A percentile compares a stretch with the other conserved stretches of the same genome.
Evolutionary conservation across 2,888 invertebrate genomes (phyloP).

Genomic region (Deilephila elpenor): DNA sequence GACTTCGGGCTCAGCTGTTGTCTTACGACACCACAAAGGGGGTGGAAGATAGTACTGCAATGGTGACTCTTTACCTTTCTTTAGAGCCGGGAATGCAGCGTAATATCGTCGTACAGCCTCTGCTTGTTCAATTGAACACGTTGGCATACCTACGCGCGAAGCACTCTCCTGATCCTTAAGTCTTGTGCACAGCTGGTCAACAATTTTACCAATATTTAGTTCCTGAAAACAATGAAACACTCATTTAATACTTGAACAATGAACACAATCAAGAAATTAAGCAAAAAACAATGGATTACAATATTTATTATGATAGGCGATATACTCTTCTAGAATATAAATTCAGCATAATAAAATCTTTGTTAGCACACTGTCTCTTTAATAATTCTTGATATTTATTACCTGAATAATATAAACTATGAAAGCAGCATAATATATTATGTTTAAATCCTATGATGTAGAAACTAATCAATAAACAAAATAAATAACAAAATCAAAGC

Average conservation of each 20-base stretch:
- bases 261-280: background rate
- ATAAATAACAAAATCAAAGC: constrained; percentile 8
- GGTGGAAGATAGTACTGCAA: constrained; percentile 77
- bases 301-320: background rate
- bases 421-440: background rate
- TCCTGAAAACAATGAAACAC: constrained; percentile 84
- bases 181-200: constrained; percentile 92
- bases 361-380: background rate
- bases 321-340: background rate
- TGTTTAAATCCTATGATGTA: background rate
- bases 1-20: constrained; percentile 58
- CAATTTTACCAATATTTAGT: constrained; percentile 91
- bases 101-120: constrained; percentile 91
- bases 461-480: background rate
- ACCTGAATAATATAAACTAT: constrained; percentile 7
- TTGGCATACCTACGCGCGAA: constrained; percentile 81
- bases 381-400: background rate
- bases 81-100: constrained; percentile 90
- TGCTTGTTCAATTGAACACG: constrained; percentile 80
- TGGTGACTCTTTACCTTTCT: constrained; percentile 78
- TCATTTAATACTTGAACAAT: background rate
- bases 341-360: background rate
- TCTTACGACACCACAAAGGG: constrained; percentile 76
- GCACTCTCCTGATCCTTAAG: constrained; percentile 81
- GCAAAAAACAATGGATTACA: background rate